Base-by-base conservation (phyloP, 2,113 vertebrate species). In the Pica pica region DNA sequence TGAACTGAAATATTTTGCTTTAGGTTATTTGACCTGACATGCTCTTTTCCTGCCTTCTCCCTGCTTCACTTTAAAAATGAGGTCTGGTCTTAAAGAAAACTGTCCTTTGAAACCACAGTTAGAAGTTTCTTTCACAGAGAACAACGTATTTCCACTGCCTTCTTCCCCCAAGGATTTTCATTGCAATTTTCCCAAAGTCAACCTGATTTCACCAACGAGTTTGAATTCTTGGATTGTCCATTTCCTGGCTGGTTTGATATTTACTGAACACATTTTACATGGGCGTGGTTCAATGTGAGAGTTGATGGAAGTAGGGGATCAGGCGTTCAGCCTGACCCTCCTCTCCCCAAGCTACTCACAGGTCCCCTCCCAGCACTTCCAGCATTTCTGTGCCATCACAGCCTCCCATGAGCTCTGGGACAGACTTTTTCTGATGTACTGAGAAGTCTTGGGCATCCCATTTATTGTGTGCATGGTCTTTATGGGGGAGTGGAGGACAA, bases 341-440 rank as follows among this genome's bases (percentile, higher is more conserved):
- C 23, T 86, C 9, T 81, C 65, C 55, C 15, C 0, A 1, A 2
- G 49, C 28, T 64, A 14, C 78, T 82, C 12, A 0, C 35, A 16
- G 18, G 37, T 69, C 39, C 41, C 91, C n/a, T 83, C 19, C 27
- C 41, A 85, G 27, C 13, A 19, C 22, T 85, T 30, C 27, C 1
- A 10, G 10, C 0, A 0, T 26, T 57, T 23, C 60, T 70, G 37
- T 33, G 71, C 79, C 31, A 5, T 33, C 68, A n/a, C 1, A 1
- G 33, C 44, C 37, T 53, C 37, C 55, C 24, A 0, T 23, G 31
- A 92, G 18, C 42, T 83, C 50, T 86, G 59, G 55, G 27, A 86
- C 17, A 71, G 69, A 47, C 33, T 70, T 64, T 46, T 80, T 42
- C 31, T 18, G 18, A 1, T 13, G 18, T 9, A 5, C 23, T 67